Conservation (phyloP, 2,797 vertebrate genomes). For the Natrix natrix region DNA sequence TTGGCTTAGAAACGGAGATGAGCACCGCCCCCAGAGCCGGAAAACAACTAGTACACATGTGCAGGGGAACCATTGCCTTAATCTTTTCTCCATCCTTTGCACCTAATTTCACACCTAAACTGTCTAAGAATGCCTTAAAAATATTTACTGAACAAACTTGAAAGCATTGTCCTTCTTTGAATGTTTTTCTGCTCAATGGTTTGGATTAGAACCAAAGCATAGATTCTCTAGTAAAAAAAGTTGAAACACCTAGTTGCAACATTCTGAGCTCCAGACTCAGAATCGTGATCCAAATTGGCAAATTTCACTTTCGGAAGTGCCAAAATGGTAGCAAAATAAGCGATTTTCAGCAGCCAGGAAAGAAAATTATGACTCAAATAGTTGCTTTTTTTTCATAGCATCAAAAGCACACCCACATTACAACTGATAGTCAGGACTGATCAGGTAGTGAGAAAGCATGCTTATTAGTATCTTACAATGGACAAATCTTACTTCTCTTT, state of each 20-base stretch:
- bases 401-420: neutral
- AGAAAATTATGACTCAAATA: neutral
- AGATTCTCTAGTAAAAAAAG: neutral
- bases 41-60: too few species aligned
- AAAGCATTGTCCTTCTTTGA: neutral
- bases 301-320: neutral
- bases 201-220: neutral
- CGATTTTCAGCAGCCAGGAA: neutral
- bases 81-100: neutral
- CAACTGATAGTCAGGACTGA: neutral
- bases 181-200: neutral
- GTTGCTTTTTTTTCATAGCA: neutral
- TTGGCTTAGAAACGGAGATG: too few species aligned
- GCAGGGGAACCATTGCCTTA: too few species aligned
- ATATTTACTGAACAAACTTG: neutral
- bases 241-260: neutral
- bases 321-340: neutral
- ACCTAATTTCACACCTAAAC: neutral
- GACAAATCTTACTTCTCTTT: neutral
- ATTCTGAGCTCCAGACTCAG: neutral
- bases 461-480: neutral
- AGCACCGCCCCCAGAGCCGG: too few species aligned
- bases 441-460: neutral
- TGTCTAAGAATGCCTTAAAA: neutral
- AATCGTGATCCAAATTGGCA: neutral